Conservation (phyloP, 1,140 invertebrate genomes). For the Panagrolaimus sp. region DNA sequence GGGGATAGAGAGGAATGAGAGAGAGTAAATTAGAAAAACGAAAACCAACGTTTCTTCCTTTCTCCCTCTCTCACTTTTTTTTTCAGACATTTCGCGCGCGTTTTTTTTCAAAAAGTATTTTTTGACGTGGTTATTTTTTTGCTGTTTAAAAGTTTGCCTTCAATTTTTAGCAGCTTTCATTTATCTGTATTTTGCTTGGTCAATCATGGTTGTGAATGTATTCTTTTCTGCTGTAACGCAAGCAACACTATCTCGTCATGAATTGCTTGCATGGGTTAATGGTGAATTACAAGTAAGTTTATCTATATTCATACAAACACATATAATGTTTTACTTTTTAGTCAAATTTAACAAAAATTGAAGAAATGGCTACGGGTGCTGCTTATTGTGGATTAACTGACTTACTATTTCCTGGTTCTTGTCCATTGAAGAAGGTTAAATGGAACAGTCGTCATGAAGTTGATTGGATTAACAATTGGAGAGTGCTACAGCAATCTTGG, state of each 20-base stretch:
- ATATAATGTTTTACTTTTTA: too few relatives aligned
- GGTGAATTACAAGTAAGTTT: conserved; percentile 77
- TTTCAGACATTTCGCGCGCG: too few relatives aligned
- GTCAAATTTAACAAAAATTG: conserved; percentile 91
- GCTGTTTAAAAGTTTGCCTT: too few relatives aligned
- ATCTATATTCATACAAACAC: too few relatives aligned
- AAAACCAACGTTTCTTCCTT: too few relatives aligned
- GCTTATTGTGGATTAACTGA: conserved; percentile 84
- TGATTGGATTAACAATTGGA: conserved; percentile 99
- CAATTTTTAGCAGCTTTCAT: too few relatives aligned
- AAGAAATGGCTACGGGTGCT: conserved; percentile 83
- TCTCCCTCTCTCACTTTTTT: too few relatives aligned
- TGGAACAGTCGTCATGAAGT: conserved; percentile 96
- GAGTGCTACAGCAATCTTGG: conserved; percentile 88
- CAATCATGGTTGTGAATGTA: conserved; percentile 72
- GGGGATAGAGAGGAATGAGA: too few relatives aligned
- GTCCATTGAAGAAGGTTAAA: conserved; percentile 90
- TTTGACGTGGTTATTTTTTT: too few relatives aligned
- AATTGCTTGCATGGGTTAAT: conserved; percentile 97
- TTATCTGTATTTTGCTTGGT: too few relatives aligned
- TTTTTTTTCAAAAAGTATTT: too few relatives aligned
- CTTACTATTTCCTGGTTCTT: conserved; percentile 83
- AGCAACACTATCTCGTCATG: conserved; percentile 94
- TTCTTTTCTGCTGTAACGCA: conserved; percentile 94
- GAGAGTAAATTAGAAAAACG: too few relatives aligned